These are phyloP conservation scores for Nyctibius bracteatus DNA, from an alignment of 2,113 vertebrate species.

Conservation along the genomic window DNA sequence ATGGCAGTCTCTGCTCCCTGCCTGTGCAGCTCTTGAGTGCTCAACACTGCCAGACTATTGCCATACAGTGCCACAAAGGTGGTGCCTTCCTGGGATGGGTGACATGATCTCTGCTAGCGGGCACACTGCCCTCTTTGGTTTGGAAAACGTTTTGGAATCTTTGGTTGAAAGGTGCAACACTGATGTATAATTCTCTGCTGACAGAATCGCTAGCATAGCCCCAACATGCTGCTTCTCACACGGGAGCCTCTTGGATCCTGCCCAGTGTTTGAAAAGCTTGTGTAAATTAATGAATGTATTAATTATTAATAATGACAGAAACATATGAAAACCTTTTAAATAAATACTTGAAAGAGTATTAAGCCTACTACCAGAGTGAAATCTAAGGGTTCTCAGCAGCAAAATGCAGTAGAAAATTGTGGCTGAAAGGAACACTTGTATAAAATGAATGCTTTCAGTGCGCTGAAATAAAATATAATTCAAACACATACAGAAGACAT, in stretches of 20 bases:
- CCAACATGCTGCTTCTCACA: neutral
- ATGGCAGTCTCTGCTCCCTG: neutral
- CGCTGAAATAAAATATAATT: neutral
- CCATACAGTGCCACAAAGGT: accelerated
- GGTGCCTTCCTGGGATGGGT: neutral
- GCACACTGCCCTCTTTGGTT: neutral
- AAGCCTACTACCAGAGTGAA: neutral
- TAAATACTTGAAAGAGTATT: neutral
- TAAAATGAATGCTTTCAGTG: constrained; percentile 2
- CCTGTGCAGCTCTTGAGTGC: neutral
- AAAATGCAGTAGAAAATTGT: neutral
- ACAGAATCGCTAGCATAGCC: neutral
- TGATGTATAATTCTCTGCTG: neutral
- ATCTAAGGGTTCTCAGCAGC: neutral
- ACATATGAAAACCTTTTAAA: neutral
- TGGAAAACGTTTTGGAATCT: neutral
- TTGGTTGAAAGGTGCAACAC: neutral
- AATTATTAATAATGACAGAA: neutral
- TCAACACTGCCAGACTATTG: neutral
- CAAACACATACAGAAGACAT: neutral
- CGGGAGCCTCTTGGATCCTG: neutral
- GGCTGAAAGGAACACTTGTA: neutral
- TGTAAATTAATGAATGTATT: neutral
- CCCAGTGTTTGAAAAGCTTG: neutral
- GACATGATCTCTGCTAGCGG: neutral